Conservation (phyloP, 1,140 invertebrate genomes). For the Anthonomus grandis region DNA sequence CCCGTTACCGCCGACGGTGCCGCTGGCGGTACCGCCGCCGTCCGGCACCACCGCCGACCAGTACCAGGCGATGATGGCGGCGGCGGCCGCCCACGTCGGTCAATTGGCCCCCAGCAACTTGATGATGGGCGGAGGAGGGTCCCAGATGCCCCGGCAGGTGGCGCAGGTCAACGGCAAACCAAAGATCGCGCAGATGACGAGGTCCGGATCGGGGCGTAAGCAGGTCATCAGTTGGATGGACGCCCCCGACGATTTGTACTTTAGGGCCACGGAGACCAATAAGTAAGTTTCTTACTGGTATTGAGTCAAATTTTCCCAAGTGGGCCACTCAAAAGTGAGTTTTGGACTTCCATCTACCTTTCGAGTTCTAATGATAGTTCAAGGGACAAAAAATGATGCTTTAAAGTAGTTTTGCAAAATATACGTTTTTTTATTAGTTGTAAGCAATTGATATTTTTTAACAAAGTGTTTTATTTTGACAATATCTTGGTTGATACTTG, state of each 20-base stretch:
- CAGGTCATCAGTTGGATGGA: slow-evolving; percentile 97
- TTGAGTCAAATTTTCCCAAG: no score
- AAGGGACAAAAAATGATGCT: no score
- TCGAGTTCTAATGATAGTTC: no score
- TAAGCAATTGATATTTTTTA: no score
- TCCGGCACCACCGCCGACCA: slow-evolving; percentile 51
- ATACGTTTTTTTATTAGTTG: no score
- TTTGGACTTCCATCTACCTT: slow-evolving; percentile 3
- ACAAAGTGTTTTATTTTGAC: no score
- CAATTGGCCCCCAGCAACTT: slow-evolving; percentile 54
- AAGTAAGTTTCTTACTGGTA: no score
- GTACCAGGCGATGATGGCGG: slow-evolving; percentile 58
- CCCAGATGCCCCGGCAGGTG: slow-evolving; percentile 61
- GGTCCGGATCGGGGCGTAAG: slow-evolving; percentile 64
- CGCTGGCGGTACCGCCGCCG: slow-evolving; percentile 7
- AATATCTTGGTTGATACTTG: no score
- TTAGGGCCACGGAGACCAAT: slow-evolving; percentile 82
- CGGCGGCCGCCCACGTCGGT: slow-evolving; percentile 37
- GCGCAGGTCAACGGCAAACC: slow-evolving; percentile 67
- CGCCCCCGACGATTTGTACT: slow-evolving; percentile 95
- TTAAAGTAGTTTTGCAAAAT: no score
- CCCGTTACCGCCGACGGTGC: slow-evolving; percentile 35
- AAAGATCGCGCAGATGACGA: slow-evolving; percentile 66
- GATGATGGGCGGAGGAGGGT: slow-evolving; percentile 36
- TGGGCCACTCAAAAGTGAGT: no score